Evolutionary conservation across 2,888 invertebrate species (phyloP), one percentile per base, ranked within the genome.

Genomic region (Nipponacmea schrenckii): DNA sequence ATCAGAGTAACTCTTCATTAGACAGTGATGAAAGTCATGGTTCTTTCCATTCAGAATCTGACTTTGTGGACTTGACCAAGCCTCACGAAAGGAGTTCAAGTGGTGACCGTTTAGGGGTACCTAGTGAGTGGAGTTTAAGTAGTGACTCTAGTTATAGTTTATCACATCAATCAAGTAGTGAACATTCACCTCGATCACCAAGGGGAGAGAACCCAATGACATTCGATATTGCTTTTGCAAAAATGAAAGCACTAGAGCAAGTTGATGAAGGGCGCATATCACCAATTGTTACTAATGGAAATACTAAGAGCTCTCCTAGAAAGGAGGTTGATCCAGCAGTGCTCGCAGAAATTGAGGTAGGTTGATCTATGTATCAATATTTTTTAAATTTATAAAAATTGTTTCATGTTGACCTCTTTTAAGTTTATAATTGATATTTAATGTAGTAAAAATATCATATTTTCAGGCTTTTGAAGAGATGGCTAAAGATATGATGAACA

Each of bases 331-430:
- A 83, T 74, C 83, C 85, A 2, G 76, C 73, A 2, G 81, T 82
- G 15, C 62, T 85, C 69, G 85, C 85, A 39, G 82, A 84, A 74
- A 85, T 85, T 64, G 81, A 84, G 71, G 85, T 85, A 76, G 79
- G 79, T 77, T n/a, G 15, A 56, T 17, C 24, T 0, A 48, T 17
- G 64, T 8, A 5, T 26, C 4, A 7, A 62, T 62, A 12, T 45
- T 48, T 12, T 8, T 8, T 17, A 20, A 7, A 17, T 17, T 50
- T n/a, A 14, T 12, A 67, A 24, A 26, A 67, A 48, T 17, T 27
- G 4, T 45, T 12, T 46, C 17, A n/a, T 31, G 17, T 39, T 62
- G 15, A n/a, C 14, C 24, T 48, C 26, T 44, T 64, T 20, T 46
- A n/a, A 17, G 10, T 27, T 20, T 17, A 27, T 17, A 48, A 0